Evolutionary conservation across 2,888 invertebrate species (phyloP).

Genomic region (Drosophila ustulata): DNA sequence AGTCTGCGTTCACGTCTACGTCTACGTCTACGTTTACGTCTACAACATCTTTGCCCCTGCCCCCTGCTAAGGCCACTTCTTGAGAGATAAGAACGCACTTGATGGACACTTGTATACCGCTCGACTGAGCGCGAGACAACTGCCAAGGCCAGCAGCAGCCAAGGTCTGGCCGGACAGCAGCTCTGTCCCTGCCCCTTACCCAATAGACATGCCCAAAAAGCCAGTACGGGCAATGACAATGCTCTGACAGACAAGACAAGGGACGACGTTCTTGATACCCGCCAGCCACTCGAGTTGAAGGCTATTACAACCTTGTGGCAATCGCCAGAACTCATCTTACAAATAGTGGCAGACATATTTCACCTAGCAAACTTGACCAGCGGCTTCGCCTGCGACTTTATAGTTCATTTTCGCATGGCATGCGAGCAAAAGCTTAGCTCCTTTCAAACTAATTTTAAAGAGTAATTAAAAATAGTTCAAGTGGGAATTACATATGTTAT

Average conservation of each 20-base stretch:
- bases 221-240: slow-evolving; percentile 31
- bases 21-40: not conserved
- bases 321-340: not conserved
- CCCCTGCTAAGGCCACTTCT: slow-evolving; percentile 23
- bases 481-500: too few species aligned
- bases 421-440: too few species aligned
- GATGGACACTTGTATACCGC: slow-evolving; percentile 71
- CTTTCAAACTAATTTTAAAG: too few species aligned
- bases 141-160: not conserved
- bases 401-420: too few species aligned
- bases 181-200: not conserved
- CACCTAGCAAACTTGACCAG: too few species aligned
- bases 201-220: slow-evolving; percentile 11
- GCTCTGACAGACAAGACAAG: slow-evolving; percentile 33
- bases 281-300: not conserved
- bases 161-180: slow-evolving; percentile 3
- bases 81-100: slow-evolving; percentile 59
- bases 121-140: slow-evolving; percentile 33
- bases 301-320: not conserved
- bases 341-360: too few species aligned
- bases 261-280: slow-evolving; percentile 7
- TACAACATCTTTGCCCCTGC: not conserved
- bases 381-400: too few species aligned
- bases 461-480: too few species aligned
- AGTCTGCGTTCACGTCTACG: slow-evolving; percentile 47